Evolutionary conservation across 2,888 invertebrate genomes (phyloP).

Genomic region (Catocala fraxini): DNA sequence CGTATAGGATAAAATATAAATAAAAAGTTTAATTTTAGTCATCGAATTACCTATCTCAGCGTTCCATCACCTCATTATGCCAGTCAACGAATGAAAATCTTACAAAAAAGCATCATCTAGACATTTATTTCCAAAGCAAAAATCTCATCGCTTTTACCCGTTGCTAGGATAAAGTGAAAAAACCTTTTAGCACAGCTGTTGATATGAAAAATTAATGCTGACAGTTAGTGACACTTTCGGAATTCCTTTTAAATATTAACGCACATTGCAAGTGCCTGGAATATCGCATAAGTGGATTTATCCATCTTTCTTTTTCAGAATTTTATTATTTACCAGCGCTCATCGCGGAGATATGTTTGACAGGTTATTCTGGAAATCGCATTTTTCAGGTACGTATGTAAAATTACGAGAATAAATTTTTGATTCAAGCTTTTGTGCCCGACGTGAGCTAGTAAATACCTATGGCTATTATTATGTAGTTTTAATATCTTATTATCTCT

Average conservation of each 20-base stretch:
- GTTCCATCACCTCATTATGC: no score
- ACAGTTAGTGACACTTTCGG: constrained; percentile 33
- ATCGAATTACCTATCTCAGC: no score
- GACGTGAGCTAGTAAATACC: no score
- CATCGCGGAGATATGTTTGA: neutral
- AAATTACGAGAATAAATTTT: no score
- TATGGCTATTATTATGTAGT: no score
- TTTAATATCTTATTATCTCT: no score
- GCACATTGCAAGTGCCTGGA: constrained; percentile 22
- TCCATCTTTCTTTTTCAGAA: constrained; percentile 5
- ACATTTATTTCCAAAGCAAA: constrained; percentile 12
- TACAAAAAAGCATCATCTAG: neutral
- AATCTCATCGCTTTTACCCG: constrained; percentile 11
- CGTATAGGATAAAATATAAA: no score
- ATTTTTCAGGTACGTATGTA: no score
- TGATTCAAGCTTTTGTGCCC: no score
- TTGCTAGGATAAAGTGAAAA: constrained; percentile 17
- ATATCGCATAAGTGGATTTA: constrained; percentile 26
- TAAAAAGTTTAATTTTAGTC: no score
- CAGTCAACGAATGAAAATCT: no score
- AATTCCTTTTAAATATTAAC: constrained; percentile 42
- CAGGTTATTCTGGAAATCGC: no score
- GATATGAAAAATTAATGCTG: constrained; percentile 39
- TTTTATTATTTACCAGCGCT: constrained; percentile 16
- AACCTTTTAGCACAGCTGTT: constrained; percentile 39